These are phyloP conservation scores for Lycodopsis pacificus DNA, from an alignment of 2,797 vertebrate genomes.

Conservation along the genomic window DNA sequence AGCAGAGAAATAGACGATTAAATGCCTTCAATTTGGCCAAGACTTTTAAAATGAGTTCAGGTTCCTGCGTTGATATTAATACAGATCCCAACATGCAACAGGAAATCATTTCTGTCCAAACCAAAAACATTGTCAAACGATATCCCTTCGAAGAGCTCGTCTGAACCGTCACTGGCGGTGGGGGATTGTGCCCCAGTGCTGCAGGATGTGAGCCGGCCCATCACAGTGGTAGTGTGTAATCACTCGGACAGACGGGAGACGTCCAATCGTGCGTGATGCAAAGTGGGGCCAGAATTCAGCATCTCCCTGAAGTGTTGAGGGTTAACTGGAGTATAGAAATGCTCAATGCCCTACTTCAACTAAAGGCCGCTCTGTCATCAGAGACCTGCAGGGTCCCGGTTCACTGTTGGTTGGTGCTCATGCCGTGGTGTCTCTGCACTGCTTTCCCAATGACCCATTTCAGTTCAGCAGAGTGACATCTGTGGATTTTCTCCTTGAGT, in stretches of 20 bases:
- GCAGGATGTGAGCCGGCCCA: background rate
- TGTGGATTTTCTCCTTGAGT: background rate
- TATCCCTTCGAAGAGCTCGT: background rate
- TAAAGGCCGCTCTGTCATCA: conserved; percentile 18
- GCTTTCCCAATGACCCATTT: too few relatives aligned
- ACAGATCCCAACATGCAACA: too few relatives aligned
- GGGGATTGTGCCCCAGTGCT: too few relatives aligned
- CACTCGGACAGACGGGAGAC: conserved; percentile 34
- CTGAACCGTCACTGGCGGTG: background rate
- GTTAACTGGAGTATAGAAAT: conserved; percentile 76
- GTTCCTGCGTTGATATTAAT: too few relatives aligned
- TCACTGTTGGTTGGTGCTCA: background rate
- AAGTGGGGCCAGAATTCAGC: conserved; percentile 50
- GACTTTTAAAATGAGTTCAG: too few relatives aligned
- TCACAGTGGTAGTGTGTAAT: conserved; percentile 26
- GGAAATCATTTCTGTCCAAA: too few relatives aligned
- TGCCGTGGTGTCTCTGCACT: background rate
- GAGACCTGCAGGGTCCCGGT: conserved; percentile 23
- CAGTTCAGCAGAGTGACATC: background rate
- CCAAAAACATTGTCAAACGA: background rate
- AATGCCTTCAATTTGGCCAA: too few relatives aligned
- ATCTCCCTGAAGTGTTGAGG: conserved; percentile 35
- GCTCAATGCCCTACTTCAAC: conserved; percentile 62
- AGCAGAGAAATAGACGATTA: too few relatives aligned
- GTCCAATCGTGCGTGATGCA: conserved; percentile 29